Percentiles rank a stretch among this genome's conserved stretches.
Conservation (phyloP, 2,888 invertebrate genomes). For the Notodonta dromedarius region DNA sequence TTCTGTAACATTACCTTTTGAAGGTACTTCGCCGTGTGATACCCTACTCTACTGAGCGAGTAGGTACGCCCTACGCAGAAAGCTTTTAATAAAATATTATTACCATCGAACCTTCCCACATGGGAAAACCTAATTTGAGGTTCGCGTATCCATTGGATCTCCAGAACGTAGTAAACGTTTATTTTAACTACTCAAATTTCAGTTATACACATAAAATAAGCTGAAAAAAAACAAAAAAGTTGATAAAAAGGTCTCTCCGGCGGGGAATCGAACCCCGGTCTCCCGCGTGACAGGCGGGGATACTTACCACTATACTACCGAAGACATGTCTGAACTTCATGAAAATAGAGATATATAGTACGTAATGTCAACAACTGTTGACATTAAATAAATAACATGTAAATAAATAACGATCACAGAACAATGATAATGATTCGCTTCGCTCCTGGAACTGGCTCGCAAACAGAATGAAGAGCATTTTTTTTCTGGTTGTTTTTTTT, state of each 20-base stretch:
- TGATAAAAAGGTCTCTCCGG: constrained; percentile 33
- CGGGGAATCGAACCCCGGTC: constrained; percentile 54
- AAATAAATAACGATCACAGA: too few relatives aligned
- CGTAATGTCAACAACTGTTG: too few relatives aligned
- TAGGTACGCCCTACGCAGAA: constrained; percentile 40
- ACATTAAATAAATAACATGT: too few relatives aligned
- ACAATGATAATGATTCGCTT: too few relatives aligned
- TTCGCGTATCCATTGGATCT: constrained; percentile 20
- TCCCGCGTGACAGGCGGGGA: constrained; percentile 85
- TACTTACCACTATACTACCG: constrained; percentile 85
- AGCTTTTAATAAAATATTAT: constrained; percentile 64
- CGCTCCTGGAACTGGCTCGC: too few relatives aligned
- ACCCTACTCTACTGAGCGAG: constrained; percentile 9
- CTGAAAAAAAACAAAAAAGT: too few relatives aligned
- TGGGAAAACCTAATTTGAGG: constrained; percentile 54
- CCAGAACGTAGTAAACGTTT: too few relatives aligned
- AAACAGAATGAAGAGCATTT: too few relatives aligned
- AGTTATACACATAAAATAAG: too few relatives aligned
- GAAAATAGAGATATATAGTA: too few relatives aligned
- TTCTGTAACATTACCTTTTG: neutral
- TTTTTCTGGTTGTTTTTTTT: too few relatives aligned
- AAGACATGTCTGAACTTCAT: constrained; percentile 48
- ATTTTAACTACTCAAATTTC: too few relatives aligned
- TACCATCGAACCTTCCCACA: constrained; percentile 43
- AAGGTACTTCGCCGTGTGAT: neutral